Percentiles rank a stretch among this genome's conserved stretches.
phyloP scores from a whole-genome alignment of 2,113 vertebrate genomes.

The Climacteris rufus region DNA sequence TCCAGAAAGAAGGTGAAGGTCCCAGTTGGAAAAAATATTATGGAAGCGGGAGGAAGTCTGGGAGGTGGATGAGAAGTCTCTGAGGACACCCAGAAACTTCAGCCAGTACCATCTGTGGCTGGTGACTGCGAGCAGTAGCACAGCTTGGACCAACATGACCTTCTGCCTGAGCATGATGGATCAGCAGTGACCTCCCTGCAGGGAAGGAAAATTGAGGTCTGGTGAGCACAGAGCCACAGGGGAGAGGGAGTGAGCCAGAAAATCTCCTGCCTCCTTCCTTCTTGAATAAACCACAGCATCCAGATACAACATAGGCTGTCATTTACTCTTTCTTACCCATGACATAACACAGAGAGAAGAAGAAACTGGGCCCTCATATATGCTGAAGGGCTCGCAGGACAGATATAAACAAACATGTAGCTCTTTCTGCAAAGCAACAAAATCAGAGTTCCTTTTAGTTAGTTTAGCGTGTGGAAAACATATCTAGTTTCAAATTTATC shows the following conservation, averaged over 20 bases:
- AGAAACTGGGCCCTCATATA: neutral
- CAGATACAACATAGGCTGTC: neutral
- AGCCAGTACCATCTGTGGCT: rapidly evolving
- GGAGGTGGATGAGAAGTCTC: neutral
- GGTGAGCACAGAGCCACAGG: neutral
- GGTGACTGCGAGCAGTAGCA: neutral
- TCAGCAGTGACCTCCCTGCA: neutral
- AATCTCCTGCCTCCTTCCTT: neutral
- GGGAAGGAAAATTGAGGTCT: neutral
- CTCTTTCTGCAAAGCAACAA: neutral
- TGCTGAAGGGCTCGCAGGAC: neutral
- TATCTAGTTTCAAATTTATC: neutral
- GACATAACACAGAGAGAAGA: neutral
- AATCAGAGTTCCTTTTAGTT: neutral
- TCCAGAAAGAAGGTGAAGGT: neutral
- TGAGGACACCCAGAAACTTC: neutral
- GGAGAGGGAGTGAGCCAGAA: too few species aligned
- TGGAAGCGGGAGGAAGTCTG: neutral
- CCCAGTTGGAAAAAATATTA: neutral
- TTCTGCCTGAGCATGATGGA: neutral
- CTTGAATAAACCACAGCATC: neutral
- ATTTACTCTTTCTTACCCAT: neutral
- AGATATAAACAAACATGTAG: neutral
- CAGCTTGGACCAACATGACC: neutral
- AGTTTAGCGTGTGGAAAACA: neutral